Evolutionary conservation across 2,888 invertebrate species (phyloP).

Genomic region (Limnephilus auricula): DNA sequence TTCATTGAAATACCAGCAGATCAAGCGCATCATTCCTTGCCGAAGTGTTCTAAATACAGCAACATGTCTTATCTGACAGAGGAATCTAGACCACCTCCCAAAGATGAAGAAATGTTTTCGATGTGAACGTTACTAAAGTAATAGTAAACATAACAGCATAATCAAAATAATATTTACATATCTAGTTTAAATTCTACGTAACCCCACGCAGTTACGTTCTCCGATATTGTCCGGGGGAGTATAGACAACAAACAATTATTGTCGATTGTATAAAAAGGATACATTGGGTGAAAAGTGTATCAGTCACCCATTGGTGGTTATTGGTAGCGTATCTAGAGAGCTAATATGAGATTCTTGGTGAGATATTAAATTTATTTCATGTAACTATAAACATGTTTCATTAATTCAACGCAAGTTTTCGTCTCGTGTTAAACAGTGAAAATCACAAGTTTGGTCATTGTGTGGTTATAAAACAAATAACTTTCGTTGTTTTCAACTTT

Average conservation of each 20-base stretch:
- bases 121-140: background rate
- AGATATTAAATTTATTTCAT: background rate
- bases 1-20: background rate
- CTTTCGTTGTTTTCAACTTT: too few species aligned
- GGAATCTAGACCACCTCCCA: background rate
- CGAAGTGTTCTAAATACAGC: background rate
- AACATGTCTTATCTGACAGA: background rate
- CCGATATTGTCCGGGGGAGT: background rate
- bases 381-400: background rate
- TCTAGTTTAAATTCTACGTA: background rate
- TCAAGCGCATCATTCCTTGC: background rate
- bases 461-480: too few species aligned
- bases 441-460: background rate
- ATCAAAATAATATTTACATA: background rate
- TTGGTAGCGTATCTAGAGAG: background rate
- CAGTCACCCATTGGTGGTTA: background rate
- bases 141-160: background rate
- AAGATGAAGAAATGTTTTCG: background rate
- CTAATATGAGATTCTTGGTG: background rate
- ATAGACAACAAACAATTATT: background rate
- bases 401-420: background rate
- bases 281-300: background rate
- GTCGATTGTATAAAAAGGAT: background rate
- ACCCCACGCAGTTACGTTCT: background rate
- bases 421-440: background rate